phyloP scores from a whole-genome alignment of 2,113 vertebrate genomes.

The Petromus typicus region DNA sequence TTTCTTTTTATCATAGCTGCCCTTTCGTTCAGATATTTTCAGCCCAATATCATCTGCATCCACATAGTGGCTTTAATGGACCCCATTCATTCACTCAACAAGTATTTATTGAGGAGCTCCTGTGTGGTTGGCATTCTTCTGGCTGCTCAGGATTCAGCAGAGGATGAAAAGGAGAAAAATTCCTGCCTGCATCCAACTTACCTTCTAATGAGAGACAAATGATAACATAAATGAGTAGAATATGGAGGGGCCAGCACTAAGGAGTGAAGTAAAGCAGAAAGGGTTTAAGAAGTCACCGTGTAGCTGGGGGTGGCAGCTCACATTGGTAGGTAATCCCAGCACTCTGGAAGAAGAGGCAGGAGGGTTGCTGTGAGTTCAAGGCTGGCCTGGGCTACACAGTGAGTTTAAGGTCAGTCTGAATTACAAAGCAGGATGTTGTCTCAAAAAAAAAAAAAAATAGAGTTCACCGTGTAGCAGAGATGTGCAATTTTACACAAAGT shows the following conservation, averaged over 20 bases:
- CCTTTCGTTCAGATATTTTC: not conserved
- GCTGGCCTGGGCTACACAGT: too few relatives aligned
- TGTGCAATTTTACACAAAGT: not conserved
- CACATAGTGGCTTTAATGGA: not conserved
- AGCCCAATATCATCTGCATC: not conserved
- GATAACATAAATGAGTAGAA: not conserved
- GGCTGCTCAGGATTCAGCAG: not conserved
- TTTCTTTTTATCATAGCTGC: not conserved
- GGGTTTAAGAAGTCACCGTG: not conserved
- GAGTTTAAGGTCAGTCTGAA: too few relatives aligned
- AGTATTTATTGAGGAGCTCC: not conserved
- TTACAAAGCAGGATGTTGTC: too few relatives aligned
- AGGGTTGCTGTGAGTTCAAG: too few relatives aligned
- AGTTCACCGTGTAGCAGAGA: not conserved
- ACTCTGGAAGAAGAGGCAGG: too few relatives aligned
- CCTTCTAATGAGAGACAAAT: not conserved
- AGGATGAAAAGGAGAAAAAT: not conserved
- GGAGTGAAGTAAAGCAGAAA: not conserved
- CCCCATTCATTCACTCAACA: constrained; percentile 1
- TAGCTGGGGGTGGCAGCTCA: not conserved
- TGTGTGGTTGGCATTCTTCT: not conserved
- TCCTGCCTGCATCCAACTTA: not conserved
- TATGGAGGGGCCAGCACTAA: not conserved
- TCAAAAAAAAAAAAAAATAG: not conserved
- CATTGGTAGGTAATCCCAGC: too few relatives aligned